Percentiles rank a stretch among this genome's conserved stretches.
Conservation (phyloP, 1,140 invertebrate genomes). For the Asobara japonica region DNA sequence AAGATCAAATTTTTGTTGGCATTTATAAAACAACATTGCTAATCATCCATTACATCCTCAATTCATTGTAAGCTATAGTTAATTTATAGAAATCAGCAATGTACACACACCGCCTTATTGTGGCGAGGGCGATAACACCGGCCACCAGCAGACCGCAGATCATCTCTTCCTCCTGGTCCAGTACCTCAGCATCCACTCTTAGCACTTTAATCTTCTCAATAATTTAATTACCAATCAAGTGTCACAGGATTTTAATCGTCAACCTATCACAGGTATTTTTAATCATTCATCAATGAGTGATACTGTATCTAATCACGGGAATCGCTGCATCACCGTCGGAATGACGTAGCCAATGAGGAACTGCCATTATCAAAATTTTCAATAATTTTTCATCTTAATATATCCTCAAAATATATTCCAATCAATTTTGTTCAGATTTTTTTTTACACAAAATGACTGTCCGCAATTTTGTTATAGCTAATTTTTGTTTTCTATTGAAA, state of each 20-base stretch:
- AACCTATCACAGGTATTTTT: not conserved
- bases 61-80: too few relatives aligned
- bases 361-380: not conserved
- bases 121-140: constrained; percentile 64
- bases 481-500: too few relatives aligned
- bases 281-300: not conserved
- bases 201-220: not conserved
- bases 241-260: not conserved
- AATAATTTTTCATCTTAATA: not conserved
- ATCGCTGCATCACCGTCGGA: not conserved
- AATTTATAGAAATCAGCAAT: constrained; percentile 57
- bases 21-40: too few relatives aligned
- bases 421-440: not conserved
- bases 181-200: constrained; percentile 53
- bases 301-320: constrained; percentile 5
- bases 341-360: not conserved
- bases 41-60: too few relatives aligned
- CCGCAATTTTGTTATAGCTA: too few relatives aligned
- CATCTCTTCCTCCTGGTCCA: constrained; percentile 61
- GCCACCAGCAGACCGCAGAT: constrained; percentile 65
- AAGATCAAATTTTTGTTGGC: too few relatives aligned
- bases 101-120: constrained; percentile 68
- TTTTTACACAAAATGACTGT: too few relatives aligned
- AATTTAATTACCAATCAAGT: not conserved
- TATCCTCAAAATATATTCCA: too few relatives aligned